phyloP scores from a whole-genome alignment of 2,797 vertebrate species.

The Myotis findleyi region DNA sequence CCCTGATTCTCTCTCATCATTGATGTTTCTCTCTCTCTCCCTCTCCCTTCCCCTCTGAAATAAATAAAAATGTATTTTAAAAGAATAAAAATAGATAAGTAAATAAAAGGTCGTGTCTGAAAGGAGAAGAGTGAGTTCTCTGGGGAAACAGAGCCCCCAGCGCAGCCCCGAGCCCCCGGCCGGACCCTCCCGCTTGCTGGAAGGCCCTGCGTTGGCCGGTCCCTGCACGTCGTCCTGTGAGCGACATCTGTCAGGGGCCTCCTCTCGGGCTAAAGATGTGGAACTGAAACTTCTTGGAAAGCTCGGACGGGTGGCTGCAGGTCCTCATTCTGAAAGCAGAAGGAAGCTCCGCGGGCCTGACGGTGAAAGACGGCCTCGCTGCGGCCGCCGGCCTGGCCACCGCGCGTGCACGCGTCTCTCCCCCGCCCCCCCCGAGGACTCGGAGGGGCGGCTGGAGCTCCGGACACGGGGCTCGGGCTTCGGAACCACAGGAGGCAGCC shows the following conservation, averaged over 20 bases:
- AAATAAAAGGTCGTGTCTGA: not conserved
- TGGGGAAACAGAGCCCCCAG: constrained; percentile 44
- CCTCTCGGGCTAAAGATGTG: rapidly evolving
- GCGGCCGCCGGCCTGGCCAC: not conserved
- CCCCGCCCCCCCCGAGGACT: not conserved
- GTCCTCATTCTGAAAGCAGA: constrained; percentile 32
- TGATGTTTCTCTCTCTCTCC: too few relatives aligned
- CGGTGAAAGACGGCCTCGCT: not conserved
- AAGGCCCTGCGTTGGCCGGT: constrained; percentile 74
- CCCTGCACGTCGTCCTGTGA: constrained; percentile 57
- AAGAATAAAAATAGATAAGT: too few relatives aligned
- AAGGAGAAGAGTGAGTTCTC: constrained; percentile 45
- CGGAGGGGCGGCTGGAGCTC: not conserved
- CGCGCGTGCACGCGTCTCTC: rapidly evolving
- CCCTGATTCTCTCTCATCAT: too few relatives aligned
- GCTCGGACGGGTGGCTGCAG: not conserved
- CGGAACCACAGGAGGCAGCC: rapidly evolving
- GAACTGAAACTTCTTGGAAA: constrained; percentile 59
- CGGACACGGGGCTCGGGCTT: not conserved
- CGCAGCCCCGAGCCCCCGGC: constrained; percentile 63
- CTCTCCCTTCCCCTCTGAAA: too few relatives aligned
- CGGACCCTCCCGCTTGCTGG: constrained; percentile 35
- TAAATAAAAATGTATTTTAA: too few relatives aligned
- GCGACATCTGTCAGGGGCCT: constrained; percentile 58
- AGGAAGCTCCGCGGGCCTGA: not conserved